Conservation (phyloP, 2,797 vertebrate genomes). For the Paratrypauchen microcephalus region DNA sequence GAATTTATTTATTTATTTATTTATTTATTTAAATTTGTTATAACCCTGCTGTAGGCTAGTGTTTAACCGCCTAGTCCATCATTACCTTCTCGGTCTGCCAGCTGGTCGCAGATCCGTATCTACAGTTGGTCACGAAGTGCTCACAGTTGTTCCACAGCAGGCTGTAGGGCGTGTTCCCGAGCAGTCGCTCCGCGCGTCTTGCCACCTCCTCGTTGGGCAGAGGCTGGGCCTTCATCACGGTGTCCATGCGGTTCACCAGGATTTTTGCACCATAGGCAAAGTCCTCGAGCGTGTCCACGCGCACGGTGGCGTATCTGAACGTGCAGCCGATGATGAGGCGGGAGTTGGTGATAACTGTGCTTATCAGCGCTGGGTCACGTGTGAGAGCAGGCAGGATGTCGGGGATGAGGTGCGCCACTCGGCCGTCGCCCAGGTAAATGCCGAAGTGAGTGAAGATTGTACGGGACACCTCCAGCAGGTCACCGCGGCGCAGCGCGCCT, state of each 20-base stretch:
- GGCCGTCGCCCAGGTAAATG: slow-evolving; percentile 90
- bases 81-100: slow-evolving; percentile 88
- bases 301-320: slow-evolving; percentile 82
- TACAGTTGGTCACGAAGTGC: slow-evolving; percentile 92
- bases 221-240: slow-evolving; percentile 59
- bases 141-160: slow-evolving; percentile 97
- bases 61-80: too few relatives aligned
- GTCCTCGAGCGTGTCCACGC: slow-evolving; percentile 90
- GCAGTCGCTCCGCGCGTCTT: slow-evolving; percentile 80
- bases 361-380: slow-evolving; percentile 66
- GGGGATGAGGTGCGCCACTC: slow-evolving; percentile 92
- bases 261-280: slow-evolving; percentile 88
- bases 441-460: slow-evolving; percentile 91
- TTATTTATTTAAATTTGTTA: too few relatives aligned
- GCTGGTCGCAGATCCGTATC: slow-evolving; percentile 83
- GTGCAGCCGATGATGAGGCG: slow-evolving; percentile 88
- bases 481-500: slow-evolving; percentile 78
- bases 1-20: too few relatives aligned
- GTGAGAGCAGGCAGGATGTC: slow-evolving; percentile 89
- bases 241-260: slow-evolving; percentile 84
- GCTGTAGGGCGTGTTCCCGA: slow-evolving; percentile 85
- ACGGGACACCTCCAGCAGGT: slow-evolving; percentile 90
- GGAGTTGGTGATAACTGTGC: slow-evolving; percentile 85
- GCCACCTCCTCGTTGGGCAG: slow-evolving; percentile 82
- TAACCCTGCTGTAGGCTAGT: too few relatives aligned